Base-by-base conservation (phyloP, 2,888 invertebrate genomes). In the Nymphalis polychloros region DNA sequence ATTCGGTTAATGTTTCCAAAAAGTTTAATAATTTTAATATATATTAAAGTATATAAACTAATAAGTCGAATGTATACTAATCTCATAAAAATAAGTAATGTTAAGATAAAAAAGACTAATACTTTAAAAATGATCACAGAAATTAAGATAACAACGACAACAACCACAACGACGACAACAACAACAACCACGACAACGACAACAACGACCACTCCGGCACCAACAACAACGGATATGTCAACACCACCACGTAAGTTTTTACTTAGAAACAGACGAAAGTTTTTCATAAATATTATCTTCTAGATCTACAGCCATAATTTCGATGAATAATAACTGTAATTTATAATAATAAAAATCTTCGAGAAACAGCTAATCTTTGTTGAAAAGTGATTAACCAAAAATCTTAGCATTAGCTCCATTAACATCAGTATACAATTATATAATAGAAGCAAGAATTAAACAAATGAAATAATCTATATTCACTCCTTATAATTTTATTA, bases 121-220 rank as follows among this genome's bases (percentile, higher is more conserved):
- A 41, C 4, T 41, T 13, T 13, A 41, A 41, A 13, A 13, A 31
- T 55, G 7, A 13, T 63, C 60, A 64, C 82, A 93, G 93, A 93
- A 87, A 92, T 93, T 27, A 93, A 91, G 83, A 86, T 90, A 61
- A 92, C 88, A 0, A 86, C 89, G 47, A 89, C 79, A 10, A 88
- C 90, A 1, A 88, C 92, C 0, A 87, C 89, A 0, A 89, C 88
- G 0, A 91, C 91, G 0, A 88, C 87, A 0, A 91, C 92, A 0
- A 88, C 87, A 0, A 91, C 92, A 0, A 89, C 90, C 0, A 90
- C 91, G 0, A 92, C 91, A 0, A 89, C 90, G 0, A 88, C 90
- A 0, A 89, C 90, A 0, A 90, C 90, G 0, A 89, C 89, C 0
- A 81, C 87, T 1, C 78, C 85, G 6, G 79, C 89, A 0, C 84